Evolutionary conservation across 2,113 vertebrate species (phyloP).

Genomic region (Picathartes gymnocephalus): DNA sequence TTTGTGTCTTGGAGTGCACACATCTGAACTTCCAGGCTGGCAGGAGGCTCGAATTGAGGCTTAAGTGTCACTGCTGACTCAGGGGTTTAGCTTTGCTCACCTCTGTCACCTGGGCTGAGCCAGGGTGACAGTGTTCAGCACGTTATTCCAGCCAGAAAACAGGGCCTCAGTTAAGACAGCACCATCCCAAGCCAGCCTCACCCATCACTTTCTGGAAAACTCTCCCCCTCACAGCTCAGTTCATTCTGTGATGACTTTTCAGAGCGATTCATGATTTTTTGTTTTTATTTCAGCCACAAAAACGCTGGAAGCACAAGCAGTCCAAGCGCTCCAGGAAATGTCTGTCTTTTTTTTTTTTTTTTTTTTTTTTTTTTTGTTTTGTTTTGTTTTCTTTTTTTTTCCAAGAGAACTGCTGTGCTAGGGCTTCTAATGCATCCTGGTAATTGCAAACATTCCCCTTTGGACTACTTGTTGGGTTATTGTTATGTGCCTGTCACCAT

Average conservation of each 20-base stretch:
- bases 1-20: not conserved
- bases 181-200: not conserved
- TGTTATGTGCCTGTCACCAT: slow-evolving; percentile 44
- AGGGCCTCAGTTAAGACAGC: not conserved
- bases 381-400: not conserved
- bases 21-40: not conserved
- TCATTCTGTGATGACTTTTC: not conserved
- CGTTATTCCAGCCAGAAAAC: not conserved
- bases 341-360: not conserved
- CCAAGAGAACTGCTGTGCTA: slow-evolving; percentile 37
- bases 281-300: slow-evolving; percentile 41
- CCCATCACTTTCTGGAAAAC: not conserved
- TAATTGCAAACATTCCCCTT: slow-evolving; percentile 39
- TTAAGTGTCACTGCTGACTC: not conserved
- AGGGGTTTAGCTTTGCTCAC: not conserved
- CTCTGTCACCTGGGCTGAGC: not conserved
- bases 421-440: slow-evolving; percentile 4
- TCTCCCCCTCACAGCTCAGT: not conserved
- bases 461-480: not conserved
- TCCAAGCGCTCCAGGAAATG: slow-evolving; percentile 44
- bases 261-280: not conserved
- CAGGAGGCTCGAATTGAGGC: not conserved
- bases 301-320: not conserved
- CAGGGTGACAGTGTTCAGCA: not conserved
- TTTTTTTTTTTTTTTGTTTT: not conserved